A percentile compares a stretch with the other conserved stretches of the same genome.
phyloP scores from a whole-genome alignment of 1,140 invertebrate species.

The Magallana gigas region DNA sequence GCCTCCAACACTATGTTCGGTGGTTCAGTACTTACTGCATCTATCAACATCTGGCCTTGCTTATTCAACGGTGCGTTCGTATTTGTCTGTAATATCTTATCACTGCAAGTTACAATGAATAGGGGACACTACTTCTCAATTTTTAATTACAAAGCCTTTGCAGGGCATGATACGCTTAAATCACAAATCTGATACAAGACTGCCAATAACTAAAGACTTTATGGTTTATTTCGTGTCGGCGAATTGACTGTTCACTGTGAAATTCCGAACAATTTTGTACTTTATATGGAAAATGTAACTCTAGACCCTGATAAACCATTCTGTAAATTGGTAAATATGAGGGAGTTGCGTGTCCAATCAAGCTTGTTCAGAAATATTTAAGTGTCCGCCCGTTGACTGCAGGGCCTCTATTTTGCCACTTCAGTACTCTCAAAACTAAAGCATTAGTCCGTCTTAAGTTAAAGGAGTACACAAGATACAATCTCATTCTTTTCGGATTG shows the following conservation, averaged over 20 bases:
- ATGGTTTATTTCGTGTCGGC: constrained; percentile 7
- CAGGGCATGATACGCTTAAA: background rate
- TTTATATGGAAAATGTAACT: background rate
- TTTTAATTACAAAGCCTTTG: no score
- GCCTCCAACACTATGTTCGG: no score
- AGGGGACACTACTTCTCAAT: no score
- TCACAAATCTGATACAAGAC: background rate
- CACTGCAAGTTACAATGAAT: no score
- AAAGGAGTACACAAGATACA: no score
- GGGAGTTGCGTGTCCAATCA: background rate
- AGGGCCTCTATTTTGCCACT: background rate
- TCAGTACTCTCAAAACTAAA: background rate
- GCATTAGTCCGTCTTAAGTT: no score
- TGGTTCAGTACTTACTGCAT: no score
- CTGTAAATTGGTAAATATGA: background rate
- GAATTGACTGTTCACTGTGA: background rate
- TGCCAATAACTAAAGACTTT: constrained; percentile 25
- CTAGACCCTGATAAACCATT: background rate
- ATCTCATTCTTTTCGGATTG: no score
- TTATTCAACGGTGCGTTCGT: no score
- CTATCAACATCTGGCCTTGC: no score
- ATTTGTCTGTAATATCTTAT: no score
- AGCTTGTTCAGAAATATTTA: background rate
- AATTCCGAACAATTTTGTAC: background rate
- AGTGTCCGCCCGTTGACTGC: background rate